phyloP scores from a whole-genome alignment of 2,797 vertebrate genomes.

The Eulemur albifrons region DNA sequence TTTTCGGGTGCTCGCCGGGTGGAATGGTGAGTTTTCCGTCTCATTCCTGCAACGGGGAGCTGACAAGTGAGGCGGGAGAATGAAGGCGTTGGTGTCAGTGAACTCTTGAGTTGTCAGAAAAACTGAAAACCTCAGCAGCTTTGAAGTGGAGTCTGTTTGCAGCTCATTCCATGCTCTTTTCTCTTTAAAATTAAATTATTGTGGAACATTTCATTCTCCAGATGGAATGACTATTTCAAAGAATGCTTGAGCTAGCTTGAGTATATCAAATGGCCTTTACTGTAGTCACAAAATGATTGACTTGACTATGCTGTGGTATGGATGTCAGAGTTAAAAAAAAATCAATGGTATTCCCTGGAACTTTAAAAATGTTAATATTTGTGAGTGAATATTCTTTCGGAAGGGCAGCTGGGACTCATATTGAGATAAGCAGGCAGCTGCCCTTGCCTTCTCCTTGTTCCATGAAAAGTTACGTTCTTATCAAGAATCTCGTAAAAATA shows the following conservation, averaged over 20 bases:
- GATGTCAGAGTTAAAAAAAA: not conserved
- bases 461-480: not conserved
- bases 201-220: not conserved
- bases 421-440: not conserved
- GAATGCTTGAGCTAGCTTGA: no score
- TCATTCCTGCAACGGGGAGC: not conserved
- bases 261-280: not conserved
- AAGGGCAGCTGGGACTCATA: not conserved
- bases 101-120: not conserved
- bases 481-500: not conserved
- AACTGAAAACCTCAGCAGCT: not conserved
- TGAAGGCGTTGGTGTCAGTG: not conserved
- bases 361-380: not conserved
- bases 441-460: not conserved
- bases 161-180: not conserved
- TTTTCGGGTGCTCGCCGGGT: no score
- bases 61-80: not conserved
- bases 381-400: not conserved
- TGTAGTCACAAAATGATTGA: accelerated
- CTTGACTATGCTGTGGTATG: not conserved
- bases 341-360: not conserved
- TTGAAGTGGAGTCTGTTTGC: no score
- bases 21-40: not conserved
- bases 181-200: not conserved
- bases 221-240: not conserved